Percentiles rank a stretch among this genome's conserved stretches.
These are phyloP conservation scores for Prochilodus magdalenae DNA, from an alignment of 2,113 vertebrate genomes.

Conservation along the genomic window DNA sequence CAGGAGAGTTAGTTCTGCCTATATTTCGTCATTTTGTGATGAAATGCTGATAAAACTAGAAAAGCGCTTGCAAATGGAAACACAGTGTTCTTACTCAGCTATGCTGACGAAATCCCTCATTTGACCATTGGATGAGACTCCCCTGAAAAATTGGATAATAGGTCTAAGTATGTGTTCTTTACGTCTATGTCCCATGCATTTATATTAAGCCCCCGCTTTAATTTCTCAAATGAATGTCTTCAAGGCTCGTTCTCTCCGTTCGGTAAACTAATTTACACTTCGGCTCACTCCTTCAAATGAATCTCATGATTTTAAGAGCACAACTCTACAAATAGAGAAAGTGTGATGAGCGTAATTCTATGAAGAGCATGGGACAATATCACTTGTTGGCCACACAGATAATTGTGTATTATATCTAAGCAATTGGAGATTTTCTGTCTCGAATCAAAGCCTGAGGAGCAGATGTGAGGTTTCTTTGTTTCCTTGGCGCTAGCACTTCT, in stretches of 20 bases:
- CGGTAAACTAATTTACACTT: conserved; percentile 60
- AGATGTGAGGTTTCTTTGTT: conserved; percentile 46
- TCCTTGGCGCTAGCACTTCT: conserved; percentile 62
- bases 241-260: conserved; percentile 40
- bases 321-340: conserved; percentile 45
- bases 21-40: not conserved
- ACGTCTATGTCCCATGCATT: conserved; percentile 35
- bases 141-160: not conserved
- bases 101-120: not conserved
- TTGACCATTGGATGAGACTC: not conserved
- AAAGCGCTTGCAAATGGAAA: not conserved
- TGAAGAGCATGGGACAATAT: conserved; percentile 31
- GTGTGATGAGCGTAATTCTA: conserved; percentile 47
- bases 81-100: not conserved
- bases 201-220: conserved; percentile 41
- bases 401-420: conserved; percentile 29
- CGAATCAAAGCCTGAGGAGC: conserved; percentile 29
- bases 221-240: conserved; percentile 55
- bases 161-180: conserved; percentile 8
- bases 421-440: conserved; percentile 35
- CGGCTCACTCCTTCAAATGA: conserved; percentile 46
- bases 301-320: conserved; percentile 46
- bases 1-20: no score
- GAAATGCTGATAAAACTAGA: not conserved
- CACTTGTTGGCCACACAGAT: conserved; percentile 35